Evolutionary conservation across 2,113 vertebrate species (phyloP).

Genomic region (Oncorhynchus nerka): DNA sequence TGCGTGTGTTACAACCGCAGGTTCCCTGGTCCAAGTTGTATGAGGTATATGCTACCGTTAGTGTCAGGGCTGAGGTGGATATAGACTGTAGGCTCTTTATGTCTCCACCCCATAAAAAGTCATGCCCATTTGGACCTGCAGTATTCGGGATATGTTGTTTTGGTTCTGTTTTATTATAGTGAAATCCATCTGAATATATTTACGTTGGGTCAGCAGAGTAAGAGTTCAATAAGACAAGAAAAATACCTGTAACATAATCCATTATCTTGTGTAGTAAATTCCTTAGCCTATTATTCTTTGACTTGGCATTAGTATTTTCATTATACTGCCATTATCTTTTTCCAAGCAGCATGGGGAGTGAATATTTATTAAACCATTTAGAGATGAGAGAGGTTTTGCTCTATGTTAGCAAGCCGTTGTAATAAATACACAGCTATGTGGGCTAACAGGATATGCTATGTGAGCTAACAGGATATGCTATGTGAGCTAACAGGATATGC

Average conservation of each 20-base stretch:
- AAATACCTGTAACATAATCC: no score
- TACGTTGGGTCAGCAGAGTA: conserved; percentile 14
- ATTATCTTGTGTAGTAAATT: no score
- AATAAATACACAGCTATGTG: conserved; percentile 36
- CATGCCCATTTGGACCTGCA: neutral
- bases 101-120: conserved; percentile 17
- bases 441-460: conserved; percentile 14
- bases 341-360: no score
- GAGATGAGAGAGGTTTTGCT: conserved; percentile 24
- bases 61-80: conserved; percentile 34
- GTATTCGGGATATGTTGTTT: conserved; percentile 25
- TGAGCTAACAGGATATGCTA: no score
- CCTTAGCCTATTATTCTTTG: conserved; percentile 31
- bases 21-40: neutral
- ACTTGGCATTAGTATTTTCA: conserved; percentile 13
- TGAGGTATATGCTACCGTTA: conserved; percentile 5
- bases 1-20: neutral
- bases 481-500: no score
- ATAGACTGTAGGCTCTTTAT: conserved; percentile 48
- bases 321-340: neutral
- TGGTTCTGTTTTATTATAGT: conserved; percentile 33
- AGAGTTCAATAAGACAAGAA: neutral
- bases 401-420: conserved; percentile 40
- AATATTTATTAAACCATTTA: no score
- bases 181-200: neutral